phyloP scores from a whole-genome alignment of 2,113 vertebrate species.

The Carassius carassius region DNA sequence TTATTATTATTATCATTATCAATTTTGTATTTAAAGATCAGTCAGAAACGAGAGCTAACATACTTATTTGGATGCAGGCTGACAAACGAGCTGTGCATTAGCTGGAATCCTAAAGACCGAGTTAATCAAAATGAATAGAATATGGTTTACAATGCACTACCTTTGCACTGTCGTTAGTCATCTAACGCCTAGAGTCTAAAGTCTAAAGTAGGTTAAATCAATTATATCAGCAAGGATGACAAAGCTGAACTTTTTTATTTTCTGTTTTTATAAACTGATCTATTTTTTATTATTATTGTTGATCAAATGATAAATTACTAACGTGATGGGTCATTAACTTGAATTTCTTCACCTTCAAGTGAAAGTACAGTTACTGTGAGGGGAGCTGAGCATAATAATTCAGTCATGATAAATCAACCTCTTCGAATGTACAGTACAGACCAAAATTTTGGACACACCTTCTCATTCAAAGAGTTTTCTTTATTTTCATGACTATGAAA shows the following conservation, averaged over 20 bases:
- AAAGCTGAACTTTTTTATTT: no score
- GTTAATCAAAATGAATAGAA: background rate
- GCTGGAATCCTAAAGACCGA: no score
- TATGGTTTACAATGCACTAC: background rate
- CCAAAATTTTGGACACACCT: no score
- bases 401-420: slow-evolving; percentile 41
- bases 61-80: background rate
- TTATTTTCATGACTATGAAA: no score
- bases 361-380: background rate
- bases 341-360: background rate
- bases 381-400: background rate
- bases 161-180: slow-evolving; percentile 1
- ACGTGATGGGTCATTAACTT: background rate
- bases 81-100: no score
- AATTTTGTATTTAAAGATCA: no score
- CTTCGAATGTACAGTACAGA: no score
- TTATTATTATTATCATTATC: no score
- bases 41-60: no score
- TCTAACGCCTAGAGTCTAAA: background rate
- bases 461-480: slow-evolving; percentile 29
- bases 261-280: no score
- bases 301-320: background rate
- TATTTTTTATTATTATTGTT: no score
- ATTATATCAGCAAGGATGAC: background rate
- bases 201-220: background rate